Base-by-base conservation (phyloP, 2,113 vertebrate genomes). In the Anoura caudifer region DNA sequence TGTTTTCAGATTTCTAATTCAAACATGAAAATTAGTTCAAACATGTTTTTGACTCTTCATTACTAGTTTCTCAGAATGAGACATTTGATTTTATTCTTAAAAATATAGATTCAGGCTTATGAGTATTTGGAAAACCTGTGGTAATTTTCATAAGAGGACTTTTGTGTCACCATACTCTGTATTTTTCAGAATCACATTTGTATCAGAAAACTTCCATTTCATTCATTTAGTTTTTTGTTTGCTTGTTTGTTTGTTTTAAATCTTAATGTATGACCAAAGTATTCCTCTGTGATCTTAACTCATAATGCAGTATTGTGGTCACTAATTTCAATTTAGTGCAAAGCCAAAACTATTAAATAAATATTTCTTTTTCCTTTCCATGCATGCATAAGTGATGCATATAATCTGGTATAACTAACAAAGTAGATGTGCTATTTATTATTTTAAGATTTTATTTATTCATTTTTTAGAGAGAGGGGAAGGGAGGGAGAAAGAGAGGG, bases 1-100 rank as follows among this genome's bases (percentile, higher is more conserved):
- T 97, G 47, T 89, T 94, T 85, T 95, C 43, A 95, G 26, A 79
- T 88, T 69, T 17, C 41, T 87, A n/a, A 89, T 92, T 95, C 90
- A 93, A 87, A 91, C 28, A 54, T 17, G 31, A 94, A 84, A 52
- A 47, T 79, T 45, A 90, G 73, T 76, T 81, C 8, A 91, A 90
- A 91, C 31, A 82, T 19, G 41, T 75, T 26, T 13, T 31, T 92
- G 31, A 8, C 10, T 76, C 5, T 82, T 80, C 2, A 28, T 59
- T 72, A 24, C 31, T 59, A 70, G 50, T 76, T 83, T 90, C n/a
- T 43, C 22, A 82, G 45, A 84, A 91, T 69, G 19, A 63, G 61
- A 63, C 28, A 14, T 63, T 63, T 63, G 61, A 63, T 31, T 15
- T 63, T 31, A 63, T 63, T 63, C 61, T 63, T 61, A 47, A 67